Conservation (phyloP, 2,113 vertebrate genomes). For the Hyperoodon ampullatus region DNA sequence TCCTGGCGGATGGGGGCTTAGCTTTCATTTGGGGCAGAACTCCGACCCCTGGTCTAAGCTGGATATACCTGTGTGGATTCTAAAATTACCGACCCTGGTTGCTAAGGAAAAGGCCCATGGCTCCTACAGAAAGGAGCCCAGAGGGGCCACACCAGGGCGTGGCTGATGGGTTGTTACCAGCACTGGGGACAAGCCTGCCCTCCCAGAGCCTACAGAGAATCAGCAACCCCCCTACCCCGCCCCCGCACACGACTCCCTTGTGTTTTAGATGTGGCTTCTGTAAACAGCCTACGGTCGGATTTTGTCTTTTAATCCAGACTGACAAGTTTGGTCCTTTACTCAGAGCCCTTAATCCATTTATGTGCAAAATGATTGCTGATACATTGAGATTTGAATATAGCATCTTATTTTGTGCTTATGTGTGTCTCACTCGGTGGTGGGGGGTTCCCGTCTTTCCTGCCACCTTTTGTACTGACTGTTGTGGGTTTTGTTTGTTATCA, state of each 20-base stretch:
- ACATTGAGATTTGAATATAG: neutral
- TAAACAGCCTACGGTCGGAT: too few species aligned
- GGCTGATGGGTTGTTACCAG: neutral
- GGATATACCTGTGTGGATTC: neutral
- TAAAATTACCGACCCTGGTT: neutral
- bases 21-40: neutral
- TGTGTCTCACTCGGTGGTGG: neutral
- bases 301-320: neutral
- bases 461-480: neutral
- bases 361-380: neutral
- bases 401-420: neutral
- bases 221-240: rapidly evolving
- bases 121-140: neutral
- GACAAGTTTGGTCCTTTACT: neutral
- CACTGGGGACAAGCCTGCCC: neutral
- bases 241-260: neutral
- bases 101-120: neutral
- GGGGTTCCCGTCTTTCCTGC: neutral
- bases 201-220: neutral
- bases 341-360: neutral
- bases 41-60: neutral
- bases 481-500: neutral
- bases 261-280: neutral
- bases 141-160: rapidly evolving
- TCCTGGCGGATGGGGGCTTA: neutral